A percentile compares a stretch with the other conserved stretches of the same genome.
These are phyloP conservation scores for Spilogale gracilis DNA, from an alignment of 2,113 vertebrate species.

Conservation along the genomic window DNA sequence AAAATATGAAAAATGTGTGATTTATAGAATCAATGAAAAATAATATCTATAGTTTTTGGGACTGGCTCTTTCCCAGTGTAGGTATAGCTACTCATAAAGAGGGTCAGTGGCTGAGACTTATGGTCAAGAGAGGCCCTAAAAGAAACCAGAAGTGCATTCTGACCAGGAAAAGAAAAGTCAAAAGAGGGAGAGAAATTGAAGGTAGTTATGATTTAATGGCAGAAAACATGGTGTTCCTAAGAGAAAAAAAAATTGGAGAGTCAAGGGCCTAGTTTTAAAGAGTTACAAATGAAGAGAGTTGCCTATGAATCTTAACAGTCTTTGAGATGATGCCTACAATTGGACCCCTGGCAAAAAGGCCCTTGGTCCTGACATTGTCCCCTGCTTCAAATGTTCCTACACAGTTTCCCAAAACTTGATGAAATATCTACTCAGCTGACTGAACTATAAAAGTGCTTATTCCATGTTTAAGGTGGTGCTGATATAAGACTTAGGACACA, in stretches of 20 bases:
- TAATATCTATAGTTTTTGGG: background rate
- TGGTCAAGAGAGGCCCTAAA: background rate
- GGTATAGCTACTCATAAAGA: background rate
- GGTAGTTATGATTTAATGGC: background rate
- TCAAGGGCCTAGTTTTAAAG: background rate
- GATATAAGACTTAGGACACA: background rate
- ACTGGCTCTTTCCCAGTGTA: background rate
- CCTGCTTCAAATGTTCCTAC: background rate
- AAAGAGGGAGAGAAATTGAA: background rate
- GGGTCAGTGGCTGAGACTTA: background rate
- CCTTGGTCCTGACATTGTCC: background rate
- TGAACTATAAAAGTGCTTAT: background rate
- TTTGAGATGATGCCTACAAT: background rate
- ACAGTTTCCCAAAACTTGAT: background rate
- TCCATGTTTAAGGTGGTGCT: background rate
- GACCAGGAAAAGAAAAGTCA: background rate
- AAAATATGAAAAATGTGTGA: constrained; percentile 29
- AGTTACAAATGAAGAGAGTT: background rate
- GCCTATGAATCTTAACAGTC: background rate
- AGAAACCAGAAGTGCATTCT: background rate
- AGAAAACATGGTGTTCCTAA: background rate
- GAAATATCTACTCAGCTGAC: background rate
- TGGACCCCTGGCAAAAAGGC: background rate
- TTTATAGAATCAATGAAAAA: background rate
- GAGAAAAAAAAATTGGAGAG: background rate